Evolutionary conservation across 2,888 invertebrate species (phyloP).

Genomic region (Aporophyla nigra): DNA sequence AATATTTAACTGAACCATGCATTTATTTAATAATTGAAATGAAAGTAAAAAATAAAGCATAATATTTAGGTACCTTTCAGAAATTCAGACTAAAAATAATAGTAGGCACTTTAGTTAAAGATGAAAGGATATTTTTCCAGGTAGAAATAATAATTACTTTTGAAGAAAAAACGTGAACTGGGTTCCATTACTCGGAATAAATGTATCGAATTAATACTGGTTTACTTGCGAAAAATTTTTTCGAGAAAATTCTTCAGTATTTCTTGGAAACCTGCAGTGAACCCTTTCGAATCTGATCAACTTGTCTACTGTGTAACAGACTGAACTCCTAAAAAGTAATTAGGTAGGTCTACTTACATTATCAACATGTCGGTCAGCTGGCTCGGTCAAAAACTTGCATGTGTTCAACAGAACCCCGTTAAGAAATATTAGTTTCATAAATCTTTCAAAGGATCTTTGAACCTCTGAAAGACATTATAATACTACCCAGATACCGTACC

Average conservation of each 20-base stretch:
- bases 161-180: neutral
- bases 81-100: slow-evolving; percentile 5
- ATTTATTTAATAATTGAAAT: too few relatives aligned
- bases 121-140: slow-evolving; percentile 32
- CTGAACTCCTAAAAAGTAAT: neutral
- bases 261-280: neutral
- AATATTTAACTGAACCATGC: too few relatives aligned
- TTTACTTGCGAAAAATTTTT: slow-evolving; percentile 8
- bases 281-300: neutral
- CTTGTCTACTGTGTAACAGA: neutral
- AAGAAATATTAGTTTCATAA: too few relatives aligned
- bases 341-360: neutral
- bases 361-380: neutral
- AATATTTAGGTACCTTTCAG: neutral
- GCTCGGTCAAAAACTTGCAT: neutral
- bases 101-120: neutral
- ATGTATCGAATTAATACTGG: neutral
- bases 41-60: neutral
- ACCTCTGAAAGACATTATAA: too few relatives aligned
- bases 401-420: neutral
- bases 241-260: neutral
- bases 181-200: slow-evolving; percentile 10
- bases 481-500: too few relatives aligned
- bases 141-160: slow-evolving; percentile 27
- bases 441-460: too few relatives aligned